Evolutionary conservation across 2,888 invertebrate genomes (phyloP), one percentile per base, ranked within the genome.

Genomic region (Stegana nigrithorax): DNA sequence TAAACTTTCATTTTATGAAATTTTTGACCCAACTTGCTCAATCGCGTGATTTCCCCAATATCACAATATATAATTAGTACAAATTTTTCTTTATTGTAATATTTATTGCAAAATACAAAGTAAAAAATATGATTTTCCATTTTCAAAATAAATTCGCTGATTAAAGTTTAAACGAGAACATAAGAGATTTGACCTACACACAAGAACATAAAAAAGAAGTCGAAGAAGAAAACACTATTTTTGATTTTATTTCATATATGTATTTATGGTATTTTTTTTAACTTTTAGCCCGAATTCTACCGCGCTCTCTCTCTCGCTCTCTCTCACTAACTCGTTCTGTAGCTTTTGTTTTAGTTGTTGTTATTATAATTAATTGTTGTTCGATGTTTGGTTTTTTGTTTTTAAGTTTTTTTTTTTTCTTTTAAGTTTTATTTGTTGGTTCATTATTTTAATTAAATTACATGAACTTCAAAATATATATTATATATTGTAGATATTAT

Each of bases 381-480:
- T 72, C 70, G 68, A 69, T 65, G 66, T 72, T 78, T 76, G 69
- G 69, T 70, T 66, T 68, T 63, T 59, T 65, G 60, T 66, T 59
- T 60, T 70, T 67, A 67, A 73, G 56, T 66, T 70, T 66, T 66
- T 64, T 60, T 64, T 63, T 66, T 72, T 64, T 60, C 47, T 58
- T 47, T 45, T 66, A 64, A 62, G 65, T 68, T 68, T 67, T 65
- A 67, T 73, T 75, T 47, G 50, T 65, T 75, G 80, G 80, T 82
- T 81, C 82, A 81, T 83, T 81, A 81, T 75, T 81, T 77, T 75
- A 81, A 79, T 81, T 82, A 78, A 82, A 82, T 83, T 82, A 82
- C 82, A 82, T 80, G 76, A 81, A 79, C 78, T 71, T 77, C 78
- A 78, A 80, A 80, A 75, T 77, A 75, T 79, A 80, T 77, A 73